phyloP scores from a whole-genome alignment of 2,113 vertebrate species.

The Paratilapia polleni region DNA sequence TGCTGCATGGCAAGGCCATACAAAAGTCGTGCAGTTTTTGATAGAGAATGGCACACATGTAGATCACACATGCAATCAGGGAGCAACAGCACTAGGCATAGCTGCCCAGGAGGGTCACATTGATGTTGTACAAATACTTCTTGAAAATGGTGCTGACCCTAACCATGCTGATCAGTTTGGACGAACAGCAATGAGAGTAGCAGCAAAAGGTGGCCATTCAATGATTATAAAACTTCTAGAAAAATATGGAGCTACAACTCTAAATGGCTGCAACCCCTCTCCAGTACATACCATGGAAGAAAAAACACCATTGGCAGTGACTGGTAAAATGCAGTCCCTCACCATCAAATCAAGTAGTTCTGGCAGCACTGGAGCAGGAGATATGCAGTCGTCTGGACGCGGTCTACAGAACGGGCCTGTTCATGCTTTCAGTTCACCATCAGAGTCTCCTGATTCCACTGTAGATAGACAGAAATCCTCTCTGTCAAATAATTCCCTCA shows the following conservation, averaged over 20 bases:
- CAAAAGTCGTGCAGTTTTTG: conserved; percentile 91
- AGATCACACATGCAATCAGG: conserved; percentile 97
- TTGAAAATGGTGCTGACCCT: conserved; percentile 94
- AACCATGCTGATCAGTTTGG: conserved; percentile 98
- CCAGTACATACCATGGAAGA: conserved; percentile 96
- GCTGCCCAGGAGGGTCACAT: conserved; percentile 98
- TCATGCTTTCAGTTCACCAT: conserved; percentile 96
- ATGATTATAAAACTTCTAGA: conserved; percentile 94
- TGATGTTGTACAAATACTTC: conserved; percentile 91
- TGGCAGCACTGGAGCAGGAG: conserved; percentile 91
- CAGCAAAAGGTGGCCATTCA: conserved; percentile 94
- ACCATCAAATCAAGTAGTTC: conserved; percentile 97
- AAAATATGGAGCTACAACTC: conserved; percentile 90
- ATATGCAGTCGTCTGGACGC: conserved; percentile 86
- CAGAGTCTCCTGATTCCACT: conserved; percentile 95
- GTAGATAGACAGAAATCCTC: conserved; percentile 96
- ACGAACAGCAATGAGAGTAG: conserved; percentile 97
- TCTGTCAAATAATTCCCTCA: conserved; percentile 94
- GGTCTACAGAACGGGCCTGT: conserved; percentile 89
- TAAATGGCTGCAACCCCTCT: conserved; percentile 93
- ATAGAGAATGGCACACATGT: conserved; percentile 90
- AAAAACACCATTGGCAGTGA: conserved; percentile 84
- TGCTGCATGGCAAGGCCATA: conserved; percentile 96
- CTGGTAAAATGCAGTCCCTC: conserved; percentile 90
- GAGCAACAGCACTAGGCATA: conserved; percentile 96